These are phyloP conservation scores for Chanos chanos DNA, from an alignment of 2,797 vertebrate genomes.

Conservation along the genomic window DNA sequence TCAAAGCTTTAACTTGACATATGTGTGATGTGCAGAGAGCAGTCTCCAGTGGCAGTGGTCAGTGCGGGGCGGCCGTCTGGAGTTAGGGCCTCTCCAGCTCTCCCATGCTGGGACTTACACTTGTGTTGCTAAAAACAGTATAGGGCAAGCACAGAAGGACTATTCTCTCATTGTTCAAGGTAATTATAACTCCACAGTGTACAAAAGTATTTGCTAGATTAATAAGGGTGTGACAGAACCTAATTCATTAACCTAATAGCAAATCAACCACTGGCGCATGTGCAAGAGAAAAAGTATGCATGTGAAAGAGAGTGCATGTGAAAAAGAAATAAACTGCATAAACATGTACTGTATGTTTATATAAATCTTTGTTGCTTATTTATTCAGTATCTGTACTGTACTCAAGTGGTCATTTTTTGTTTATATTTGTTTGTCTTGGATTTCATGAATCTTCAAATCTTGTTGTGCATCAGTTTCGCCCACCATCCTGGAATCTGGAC, in stretches of 20 bases:
- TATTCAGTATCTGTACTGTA: neutral
- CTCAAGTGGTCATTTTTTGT: neutral
- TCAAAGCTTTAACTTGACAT: no score
- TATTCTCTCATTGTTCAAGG: constrained; percentile 80
- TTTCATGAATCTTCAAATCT: no score
- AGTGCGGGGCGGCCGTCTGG: constrained; percentile 72
- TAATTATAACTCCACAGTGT: no score
- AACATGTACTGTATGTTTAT: neutral
- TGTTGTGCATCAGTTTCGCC: constrained; percentile 9
- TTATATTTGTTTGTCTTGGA: neutral
- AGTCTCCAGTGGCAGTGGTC: constrained; percentile 72
- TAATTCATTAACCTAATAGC: no score
- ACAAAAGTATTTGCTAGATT: no score
- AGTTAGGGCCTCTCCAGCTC: constrained; percentile 78
- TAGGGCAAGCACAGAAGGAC: constrained; percentile 68
- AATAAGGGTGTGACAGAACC: no score
- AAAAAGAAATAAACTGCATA: no score
- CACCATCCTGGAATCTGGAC: constrained; percentile 67
- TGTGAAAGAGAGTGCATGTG: no score
- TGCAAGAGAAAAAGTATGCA: no score
- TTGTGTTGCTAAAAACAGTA: constrained; percentile 73
- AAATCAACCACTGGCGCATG: no score
- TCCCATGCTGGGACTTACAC: constrained; percentile 83
- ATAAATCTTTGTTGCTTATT: neutral
- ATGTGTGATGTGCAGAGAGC: constrained; percentile 66